A percentile compares a stretch with the other conserved stretches of the same genome.
These are phyloP conservation scores for Cremastinae sp. DNA, from an alignment of 2,888 invertebrate species.

Conservation along the genomic window DNA sequence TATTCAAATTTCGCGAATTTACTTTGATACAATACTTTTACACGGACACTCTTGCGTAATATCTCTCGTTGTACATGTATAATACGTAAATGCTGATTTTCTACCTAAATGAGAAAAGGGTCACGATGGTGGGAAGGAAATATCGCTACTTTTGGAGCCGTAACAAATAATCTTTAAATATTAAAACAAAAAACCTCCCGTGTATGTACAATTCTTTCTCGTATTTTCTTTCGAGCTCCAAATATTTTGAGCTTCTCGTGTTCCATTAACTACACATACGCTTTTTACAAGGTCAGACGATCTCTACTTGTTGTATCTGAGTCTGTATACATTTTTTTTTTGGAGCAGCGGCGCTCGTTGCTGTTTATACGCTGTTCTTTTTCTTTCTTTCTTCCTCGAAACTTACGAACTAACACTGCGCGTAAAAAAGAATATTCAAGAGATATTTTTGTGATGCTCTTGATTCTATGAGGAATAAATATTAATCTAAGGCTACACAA, in stretches of 20 bases:
- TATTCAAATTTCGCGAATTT: slow-evolving; percentile 69
- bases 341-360: neutral
- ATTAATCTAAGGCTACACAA: slow-evolving; percentile 51
- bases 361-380: neutral
- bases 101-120: slow-evolving; percentile 30
- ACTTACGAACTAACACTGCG: slow-evolving; percentile 34
- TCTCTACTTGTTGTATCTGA: slow-evolving; percentile 11
- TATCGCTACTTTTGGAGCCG: slow-evolving; percentile 17
- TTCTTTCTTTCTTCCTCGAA: neutral
- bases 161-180: slow-evolving; percentile 53
- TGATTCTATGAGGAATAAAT: slow-evolving; percentile 52
- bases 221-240: neutral
- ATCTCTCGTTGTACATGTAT: slow-evolving; percentile 46
- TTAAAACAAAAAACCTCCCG: slow-evolving; percentile 44
- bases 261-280: slow-evolving; percentile 15
- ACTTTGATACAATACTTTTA: slow-evolving; percentile 69
- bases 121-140: slow-evolving; percentile 2
- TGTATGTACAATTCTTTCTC: slow-evolving; percentile 44
- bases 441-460: slow-evolving; percentile 37
- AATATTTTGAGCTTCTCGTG: slow-evolving; percentile 20
- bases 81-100: slow-evolving; percentile 51
- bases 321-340: slow-evolving; percentile 19
- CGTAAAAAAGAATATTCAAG: slow-evolving; percentile 51
- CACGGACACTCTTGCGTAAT: slow-evolving; percentile 64
- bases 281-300: slow-evolving; percentile 51